Base-by-base conservation (phyloP, 2,888 invertebrate species). In the Fissipunctia ypsillon region DNA sequence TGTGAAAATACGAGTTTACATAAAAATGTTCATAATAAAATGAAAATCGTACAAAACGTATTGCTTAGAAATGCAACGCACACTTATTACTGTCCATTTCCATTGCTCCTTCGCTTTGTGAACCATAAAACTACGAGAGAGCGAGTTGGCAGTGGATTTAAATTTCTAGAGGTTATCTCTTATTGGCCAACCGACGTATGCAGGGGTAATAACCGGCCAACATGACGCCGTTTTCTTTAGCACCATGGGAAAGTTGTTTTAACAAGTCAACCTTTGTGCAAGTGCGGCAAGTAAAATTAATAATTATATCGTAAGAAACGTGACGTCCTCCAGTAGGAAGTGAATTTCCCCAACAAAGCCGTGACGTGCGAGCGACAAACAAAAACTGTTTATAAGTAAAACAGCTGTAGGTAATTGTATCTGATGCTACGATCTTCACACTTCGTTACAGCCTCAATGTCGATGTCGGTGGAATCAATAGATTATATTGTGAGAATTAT, bases 391-490 rank as follows among this genome's bases (percentile, higher is more conserved):
- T 76, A 77, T 76, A 76, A 84, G 84, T 78, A 83, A 82, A 80
- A 86, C 78, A 77, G 83, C 76, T 82, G 77, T 76, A n/a, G n/a
- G n/a, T n/a, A 80, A 86, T 86, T 88, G 80, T 83, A 82, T 87
- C 83, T 81, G 81, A 88, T 81, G 85, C 87, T 82, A 83, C 83
- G 88, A 90, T 92, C 92, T 94, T 94, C 93, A 94, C 93, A 93
- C 91, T 93, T 91, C 92, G 90, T 89, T 92, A 90, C 83, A 83
- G 71, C 64, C 85, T 91, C 92, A 93, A 93, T 92, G 93, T 88
- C 92, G 90, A 93, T 92, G 92, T 88, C 92, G 89, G 69, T 71
- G 54, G 81, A 73, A 84, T 87, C 75, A 74, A 85, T 80, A 76
- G 77, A 76, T 74, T 70, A 73, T 68, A 72, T 70, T 76, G 59